Base-by-base conservation (phyloP, 2,888 invertebrate genomes). In the Ptychoptera albimana region DNA sequence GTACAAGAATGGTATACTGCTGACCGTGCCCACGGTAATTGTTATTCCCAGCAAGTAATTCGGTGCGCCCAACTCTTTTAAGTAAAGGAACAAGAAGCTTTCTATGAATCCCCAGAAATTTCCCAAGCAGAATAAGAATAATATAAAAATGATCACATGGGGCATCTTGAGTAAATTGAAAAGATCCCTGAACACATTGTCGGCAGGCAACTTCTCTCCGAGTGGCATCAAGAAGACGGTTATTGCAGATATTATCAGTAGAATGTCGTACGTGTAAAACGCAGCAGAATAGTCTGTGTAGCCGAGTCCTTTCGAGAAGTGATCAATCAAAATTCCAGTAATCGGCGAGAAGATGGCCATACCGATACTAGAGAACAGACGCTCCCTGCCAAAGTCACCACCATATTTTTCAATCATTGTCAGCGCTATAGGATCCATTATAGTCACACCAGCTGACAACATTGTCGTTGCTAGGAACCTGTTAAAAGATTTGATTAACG, bases 61-160 rank as follows among this genome's bases (percentile, higher is more conserved):
- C 1, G 85, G 83, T 42, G 86, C 85, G 13, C 85, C 81, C 49
- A 88, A 69, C 61, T 87, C 86, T 63, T 81, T 82, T 50, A 89
- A 70, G 61, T 85, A 89, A 57, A 88, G 73, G 61, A 88, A 91
- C 31, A 91, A 67, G 60, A 85, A 91, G 43, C 84, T 85, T 62
- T 91, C 89, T 45, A 89, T 84, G 62, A 87, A 87, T 30, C 89
- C 89, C 80, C 85, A 87, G 60, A 86, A 77, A 56, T 85, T 83
- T 47, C 91, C 91, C 53, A 89, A 70, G 29, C 81, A 73, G 57
- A 86, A 84, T 37, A 89, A 69, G 60, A 87, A 82, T 54, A 82
- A 68, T 56, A 91, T 79, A 57, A 91, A 87, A 37, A 82, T 70
- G 32, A 82, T 76, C 38, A 89, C 79, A 54, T 84, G 80, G 0